Evolutionary conservation across 2,113 vertebrate genomes (phyloP).

Genomic region (Athene noctua): DNA sequence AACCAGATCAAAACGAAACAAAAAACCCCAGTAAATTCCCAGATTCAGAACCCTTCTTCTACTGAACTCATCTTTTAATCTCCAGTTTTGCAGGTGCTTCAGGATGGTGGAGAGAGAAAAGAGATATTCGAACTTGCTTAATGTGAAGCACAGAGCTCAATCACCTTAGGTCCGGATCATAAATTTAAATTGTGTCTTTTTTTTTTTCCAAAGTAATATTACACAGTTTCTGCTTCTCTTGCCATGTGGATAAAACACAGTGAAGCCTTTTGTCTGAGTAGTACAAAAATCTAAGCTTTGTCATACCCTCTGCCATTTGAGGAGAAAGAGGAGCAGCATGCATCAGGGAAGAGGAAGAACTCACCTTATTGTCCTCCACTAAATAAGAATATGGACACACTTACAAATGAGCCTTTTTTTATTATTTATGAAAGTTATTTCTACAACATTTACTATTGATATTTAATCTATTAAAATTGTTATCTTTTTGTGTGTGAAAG

Average conservation of each 20-base stretch:
- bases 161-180: neutral
- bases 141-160: neutral
- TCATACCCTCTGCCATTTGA: neutral
- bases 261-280: neutral
- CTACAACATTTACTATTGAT: neutral
- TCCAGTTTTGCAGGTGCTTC: neutral
- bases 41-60: neutral
- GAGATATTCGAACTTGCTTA: neutral
- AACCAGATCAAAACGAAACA: neutral
- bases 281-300: neutral
- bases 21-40: neutral
- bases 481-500: neutral
- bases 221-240: neutral
- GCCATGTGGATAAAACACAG: neutral
- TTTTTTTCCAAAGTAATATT: neutral
- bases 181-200: neutral
- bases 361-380: neutral
- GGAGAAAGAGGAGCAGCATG: neutral
- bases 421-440: neutral
- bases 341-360: neutral
- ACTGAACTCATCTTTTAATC: neutral
- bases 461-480: neutral
- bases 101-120: neutral
- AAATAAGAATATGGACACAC: accelerated
- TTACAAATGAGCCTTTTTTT: neutral